These are phyloP conservation scores for Hirundo rustica DNA, from an alignment of 2,797 vertebrate genomes.

Conservation along the genomic window DNA sequence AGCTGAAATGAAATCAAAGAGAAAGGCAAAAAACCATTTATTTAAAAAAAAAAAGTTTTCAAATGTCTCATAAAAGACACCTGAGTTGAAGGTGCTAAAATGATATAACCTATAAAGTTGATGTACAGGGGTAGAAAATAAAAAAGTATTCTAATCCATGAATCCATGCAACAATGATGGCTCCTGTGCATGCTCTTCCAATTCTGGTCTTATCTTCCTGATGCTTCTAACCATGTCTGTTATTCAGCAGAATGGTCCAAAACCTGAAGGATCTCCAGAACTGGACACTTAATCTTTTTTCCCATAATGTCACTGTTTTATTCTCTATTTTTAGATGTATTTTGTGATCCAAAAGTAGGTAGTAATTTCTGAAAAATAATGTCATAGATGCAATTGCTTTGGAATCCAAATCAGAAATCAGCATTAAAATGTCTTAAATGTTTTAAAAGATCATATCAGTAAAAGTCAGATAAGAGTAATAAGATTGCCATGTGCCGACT, in stretches of 20 bases:
- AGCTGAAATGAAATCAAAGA: background rate
- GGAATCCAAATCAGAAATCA: background rate
- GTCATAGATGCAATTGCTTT: background rate
- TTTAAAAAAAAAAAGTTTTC: background rate
- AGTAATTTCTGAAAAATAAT: background rate
- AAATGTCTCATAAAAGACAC: background rate
- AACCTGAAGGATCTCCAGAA: background rate
- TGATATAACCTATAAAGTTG: background rate
- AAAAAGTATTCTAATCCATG: background rate
- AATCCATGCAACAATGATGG: background rate
- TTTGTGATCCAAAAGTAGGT: background rate
- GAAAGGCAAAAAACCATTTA: background rate
- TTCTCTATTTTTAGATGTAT: background rate
- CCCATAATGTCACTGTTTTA: background rate
- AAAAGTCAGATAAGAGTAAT: background rate
- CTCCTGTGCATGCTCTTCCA: background rate
- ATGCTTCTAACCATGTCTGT: background rate
- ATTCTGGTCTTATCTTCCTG: background rate
- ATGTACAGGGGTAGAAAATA: background rate
- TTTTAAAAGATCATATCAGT: background rate
- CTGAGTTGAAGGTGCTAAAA: background rate
- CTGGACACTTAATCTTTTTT: background rate
- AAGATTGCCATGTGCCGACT: background rate
- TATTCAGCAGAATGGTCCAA: background rate
- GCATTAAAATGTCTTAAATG: background rate